These are phyloP conservation scores for Norana najaformis DNA, from an alignment of 2,888 invertebrate species.

Conservation along the genomic window DNA sequence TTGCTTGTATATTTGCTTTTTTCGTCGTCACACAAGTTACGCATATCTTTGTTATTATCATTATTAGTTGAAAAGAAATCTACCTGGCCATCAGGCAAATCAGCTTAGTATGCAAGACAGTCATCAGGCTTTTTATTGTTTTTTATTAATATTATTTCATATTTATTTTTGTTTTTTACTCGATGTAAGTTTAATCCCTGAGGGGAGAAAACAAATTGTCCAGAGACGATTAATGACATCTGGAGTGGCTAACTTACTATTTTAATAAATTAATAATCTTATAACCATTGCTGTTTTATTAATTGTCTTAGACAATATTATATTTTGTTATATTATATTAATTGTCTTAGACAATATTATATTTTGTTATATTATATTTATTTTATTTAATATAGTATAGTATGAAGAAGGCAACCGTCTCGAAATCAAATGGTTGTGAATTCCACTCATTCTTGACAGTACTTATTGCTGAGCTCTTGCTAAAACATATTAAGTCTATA, in stretches of 20 bases:
- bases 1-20: background rate
- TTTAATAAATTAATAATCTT: background rate
- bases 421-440: slow-evolving; percentile 10
- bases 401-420: background rate
- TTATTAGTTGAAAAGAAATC: no score
- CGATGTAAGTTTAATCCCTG: background rate
- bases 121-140: no score
- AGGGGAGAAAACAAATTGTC: background rate
- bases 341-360: background rate
- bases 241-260: background rate
- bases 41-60: background rate
- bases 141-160: no score
- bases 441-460: background rate
- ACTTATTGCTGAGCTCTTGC: background rate
- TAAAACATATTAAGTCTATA: no score
- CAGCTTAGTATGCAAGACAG: no score
- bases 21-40: background rate
- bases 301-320: background rate
- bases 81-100: no score
- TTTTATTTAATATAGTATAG: background rate
- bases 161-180: background rate
- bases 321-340: background rate
- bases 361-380: background rate
- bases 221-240: background rate
- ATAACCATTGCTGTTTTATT: background rate